These are phyloP conservation scores for Eristalinus sepulchralis DNA, from an alignment of 2,888 invertebrate species.

Conservation along the genomic window DNA sequence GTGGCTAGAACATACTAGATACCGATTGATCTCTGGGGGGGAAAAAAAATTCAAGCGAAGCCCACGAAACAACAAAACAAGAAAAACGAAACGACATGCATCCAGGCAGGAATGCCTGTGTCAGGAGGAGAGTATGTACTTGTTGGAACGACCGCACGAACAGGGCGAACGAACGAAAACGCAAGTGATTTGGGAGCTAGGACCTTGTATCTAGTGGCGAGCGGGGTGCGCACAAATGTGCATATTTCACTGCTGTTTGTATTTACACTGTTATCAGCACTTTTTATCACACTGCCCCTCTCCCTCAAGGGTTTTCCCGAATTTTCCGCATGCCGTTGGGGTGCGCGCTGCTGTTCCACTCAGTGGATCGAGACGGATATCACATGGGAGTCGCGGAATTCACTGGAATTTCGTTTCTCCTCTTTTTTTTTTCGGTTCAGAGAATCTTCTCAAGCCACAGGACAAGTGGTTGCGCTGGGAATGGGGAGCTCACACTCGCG, in stretches of 20 bases:
- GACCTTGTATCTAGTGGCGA: neutral
- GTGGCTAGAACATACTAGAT: conserved; percentile 11
- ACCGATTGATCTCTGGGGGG: neutral
- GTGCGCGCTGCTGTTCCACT: neutral
- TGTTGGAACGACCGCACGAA: neutral
- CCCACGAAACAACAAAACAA: neutral
- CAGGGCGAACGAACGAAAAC: conserved; percentile 38
- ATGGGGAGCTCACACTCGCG: conserved; percentile 8
- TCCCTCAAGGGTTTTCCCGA: conserved; percentile 29
- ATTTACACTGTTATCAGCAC: conserved; percentile 50
- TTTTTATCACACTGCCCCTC: conserved; percentile 13
- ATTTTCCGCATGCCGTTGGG: conserved; percentile 17
- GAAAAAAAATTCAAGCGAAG: neutral
- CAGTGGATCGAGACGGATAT: neutral
- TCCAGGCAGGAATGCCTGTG: conserved; percentile 17
- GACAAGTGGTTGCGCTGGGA: conserved; percentile 24
- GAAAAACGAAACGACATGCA: neutral
- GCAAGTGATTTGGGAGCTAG: conserved; percentile 31
- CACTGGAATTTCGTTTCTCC: neutral
- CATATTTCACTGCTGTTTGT: conserved; percentile 41
- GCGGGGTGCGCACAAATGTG: conserved; percentile 29
- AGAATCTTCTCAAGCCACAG: conserved; percentile 23
- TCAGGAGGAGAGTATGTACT: neutral
- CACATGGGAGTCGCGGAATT: neutral
- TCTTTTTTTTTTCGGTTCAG: conserved; percentile 6